Percentiles rank a stretch among this genome's conserved stretches.
These are phyloP conservation scores for Engraulis encrasicolus DNA, from an alignment of 2,113 vertebrate species.

Conservation along the genomic window DNA sequence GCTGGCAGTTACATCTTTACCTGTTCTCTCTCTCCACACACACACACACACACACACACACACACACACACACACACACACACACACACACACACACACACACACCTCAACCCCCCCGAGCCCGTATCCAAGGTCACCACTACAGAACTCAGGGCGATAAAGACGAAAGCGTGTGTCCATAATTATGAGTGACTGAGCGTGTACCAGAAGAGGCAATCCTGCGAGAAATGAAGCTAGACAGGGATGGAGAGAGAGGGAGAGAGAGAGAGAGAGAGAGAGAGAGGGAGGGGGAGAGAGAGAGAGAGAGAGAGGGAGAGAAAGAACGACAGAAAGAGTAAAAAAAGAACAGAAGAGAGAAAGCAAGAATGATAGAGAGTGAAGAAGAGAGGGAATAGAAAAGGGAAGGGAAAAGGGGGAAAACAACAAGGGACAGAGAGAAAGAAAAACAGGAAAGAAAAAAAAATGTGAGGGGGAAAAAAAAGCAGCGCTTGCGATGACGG, in stretches of 20 bases:
- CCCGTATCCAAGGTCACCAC: neutral
- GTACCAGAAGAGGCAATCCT: neutral
- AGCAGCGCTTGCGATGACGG: conserved; percentile 62
- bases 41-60: neutral
- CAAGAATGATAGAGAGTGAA: neutral
- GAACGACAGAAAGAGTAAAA: neutral
- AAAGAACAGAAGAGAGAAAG: no score
- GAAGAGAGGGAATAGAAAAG: neutral
- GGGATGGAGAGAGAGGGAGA: no score
- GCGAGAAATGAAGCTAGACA: neutral
- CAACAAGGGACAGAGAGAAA: neutral
- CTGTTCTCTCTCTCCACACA: neutral
- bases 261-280: no score
- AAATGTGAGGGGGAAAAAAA: conserved; percentile 58
- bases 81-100: neutral
- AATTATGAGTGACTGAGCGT: conserved; percentile 8
- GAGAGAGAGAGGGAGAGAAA: no score
- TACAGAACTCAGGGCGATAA: conserved; percentile 1
- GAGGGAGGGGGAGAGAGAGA: no score
- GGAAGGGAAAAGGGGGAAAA: neutral
- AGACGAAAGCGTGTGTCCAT: neutral
- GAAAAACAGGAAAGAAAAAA: neutral
- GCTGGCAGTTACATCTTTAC: neutral
- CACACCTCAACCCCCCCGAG: neutral
- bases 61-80: neutral